Conservation (phyloP, 2,797 vertebrate species). For the Gymnoscopelus braueri region DNA sequence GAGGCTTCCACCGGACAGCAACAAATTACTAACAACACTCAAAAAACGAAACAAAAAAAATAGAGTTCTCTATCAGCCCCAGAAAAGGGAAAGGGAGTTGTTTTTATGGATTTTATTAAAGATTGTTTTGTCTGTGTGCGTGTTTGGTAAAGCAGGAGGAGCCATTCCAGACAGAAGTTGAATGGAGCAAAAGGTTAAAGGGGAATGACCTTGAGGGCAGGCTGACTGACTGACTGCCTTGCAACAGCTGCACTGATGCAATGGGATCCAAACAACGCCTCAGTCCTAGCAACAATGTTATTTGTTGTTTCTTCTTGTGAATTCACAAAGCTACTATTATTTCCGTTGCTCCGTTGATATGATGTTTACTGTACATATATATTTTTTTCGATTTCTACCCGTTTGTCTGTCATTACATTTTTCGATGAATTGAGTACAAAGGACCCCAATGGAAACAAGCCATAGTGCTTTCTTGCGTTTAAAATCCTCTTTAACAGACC, state of each 20-base stretch:
- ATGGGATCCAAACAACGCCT: conserved; percentile 1
- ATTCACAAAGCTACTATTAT: not conserved
- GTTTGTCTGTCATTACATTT: too few relatives aligned
- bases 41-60: not conserved
- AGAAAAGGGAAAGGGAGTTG: not conserved
- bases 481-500: too few relatives aligned
- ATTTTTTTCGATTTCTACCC: too few relatives aligned
- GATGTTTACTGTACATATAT: too few relatives aligned
- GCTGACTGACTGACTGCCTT: not conserved
- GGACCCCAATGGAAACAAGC: too few relatives aligned
- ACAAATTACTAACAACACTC: not conserved
- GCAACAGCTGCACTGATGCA: conserved; percentile 3
- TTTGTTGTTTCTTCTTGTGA: not conserved
- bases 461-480: too few relatives aligned
- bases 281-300: not conserved
- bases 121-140: conserved; percentile 27
- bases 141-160: not conserved
- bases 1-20: too few relatives aligned
- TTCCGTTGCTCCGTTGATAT: too few relatives aligned
- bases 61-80: not conserved
- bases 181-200: conserved; percentile 18
- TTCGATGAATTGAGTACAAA: too few relatives aligned
- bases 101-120: not conserved
- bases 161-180: not conserved
- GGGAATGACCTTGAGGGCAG: conserved; percentile 8